These are phyloP conservation scores for Amblyopsis hoosieri DNA, from an alignment of 2,797 vertebrate genomes.

Conservation along the genomic window DNA sequence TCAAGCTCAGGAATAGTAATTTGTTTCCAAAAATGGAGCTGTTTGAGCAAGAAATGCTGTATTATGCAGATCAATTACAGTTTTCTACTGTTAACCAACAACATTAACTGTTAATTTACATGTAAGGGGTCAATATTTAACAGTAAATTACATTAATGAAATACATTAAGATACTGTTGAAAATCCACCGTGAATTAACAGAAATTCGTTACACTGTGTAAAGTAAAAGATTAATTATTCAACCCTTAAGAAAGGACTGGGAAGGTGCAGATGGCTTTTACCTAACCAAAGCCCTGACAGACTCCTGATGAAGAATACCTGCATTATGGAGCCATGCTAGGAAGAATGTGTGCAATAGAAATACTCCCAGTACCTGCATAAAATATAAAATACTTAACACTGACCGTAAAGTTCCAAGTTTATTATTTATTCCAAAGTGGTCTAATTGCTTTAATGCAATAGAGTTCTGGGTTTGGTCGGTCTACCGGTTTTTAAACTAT, in stretches of 20 bases:
- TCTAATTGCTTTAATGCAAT: constrained; percentile 82
- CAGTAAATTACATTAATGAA: too few relatives aligned
- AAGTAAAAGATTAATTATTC: constrained; percentile 75
- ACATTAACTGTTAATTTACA: too few relatives aligned
- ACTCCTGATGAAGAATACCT: constrained; percentile 75
- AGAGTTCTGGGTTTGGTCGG: constrained; percentile 57
- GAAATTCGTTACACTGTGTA: too few relatives aligned
- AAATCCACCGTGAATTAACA: too few relatives aligned
- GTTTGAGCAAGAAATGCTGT: too few relatives aligned
- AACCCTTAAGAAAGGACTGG: constrained; percentile 60
- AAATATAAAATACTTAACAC: constrained; percentile 82
- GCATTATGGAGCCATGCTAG: constrained; percentile 69
- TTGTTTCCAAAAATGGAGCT: too few relatives aligned
- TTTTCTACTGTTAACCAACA: too few relatives aligned
- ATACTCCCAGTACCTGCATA: constrained; percentile 80
- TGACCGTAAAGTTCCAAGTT: constrained; percentile 75
- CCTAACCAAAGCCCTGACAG: constrained; percentile 77
- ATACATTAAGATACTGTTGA: too few relatives aligned
- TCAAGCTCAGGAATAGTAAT: too few relatives aligned
- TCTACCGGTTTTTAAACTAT: constrained; percentile 38
- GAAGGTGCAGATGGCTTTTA: constrained; percentile 67
- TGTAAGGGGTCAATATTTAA: too few relatives aligned
- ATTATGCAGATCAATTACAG: too few relatives aligned
- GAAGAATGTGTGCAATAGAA: constrained; percentile 66
- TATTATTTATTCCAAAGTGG: constrained; percentile 79